Evolutionary conservation across 2,888 invertebrate genomes (phyloP).

Genomic region (Galerucella nymphaeae): DNA sequence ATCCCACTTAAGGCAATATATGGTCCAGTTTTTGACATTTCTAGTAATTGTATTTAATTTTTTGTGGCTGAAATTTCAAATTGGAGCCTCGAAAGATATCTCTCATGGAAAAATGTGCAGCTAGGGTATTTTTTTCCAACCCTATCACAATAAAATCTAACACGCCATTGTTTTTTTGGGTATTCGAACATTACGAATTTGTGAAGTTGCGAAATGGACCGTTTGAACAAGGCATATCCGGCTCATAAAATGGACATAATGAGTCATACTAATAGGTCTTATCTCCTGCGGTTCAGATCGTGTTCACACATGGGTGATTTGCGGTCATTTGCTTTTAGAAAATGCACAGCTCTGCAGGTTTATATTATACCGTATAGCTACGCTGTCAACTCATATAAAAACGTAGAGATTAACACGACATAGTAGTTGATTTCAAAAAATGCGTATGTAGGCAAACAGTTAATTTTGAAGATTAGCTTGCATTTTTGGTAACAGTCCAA

Average conservation of each 20-base stretch:
- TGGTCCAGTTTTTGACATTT: too few species aligned
- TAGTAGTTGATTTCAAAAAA: background rate
- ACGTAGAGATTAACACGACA: background rate
- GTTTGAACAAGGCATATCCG: conserved; percentile 46
- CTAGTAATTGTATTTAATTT: too few species aligned
- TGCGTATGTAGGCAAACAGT: background rate
- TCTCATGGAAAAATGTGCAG: too few species aligned
- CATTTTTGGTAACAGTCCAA: too few species aligned
- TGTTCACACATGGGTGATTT: conserved; percentile 55
- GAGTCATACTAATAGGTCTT: conserved; percentile 58
- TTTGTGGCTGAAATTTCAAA: too few species aligned
- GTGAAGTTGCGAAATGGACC: conserved; percentile 33
- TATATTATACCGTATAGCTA: background rate
- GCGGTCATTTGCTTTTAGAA: conserved; percentile 39
- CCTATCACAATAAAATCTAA: background rate
- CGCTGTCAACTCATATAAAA: background rate
- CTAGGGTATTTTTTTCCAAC: too few species aligned
- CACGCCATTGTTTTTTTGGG: background rate
- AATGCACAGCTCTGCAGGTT: conserved; percentile 35
- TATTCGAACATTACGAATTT: conserved; percentile 29
- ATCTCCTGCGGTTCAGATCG: conserved; percentile 51
- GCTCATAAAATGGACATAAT: conserved; percentile 58
- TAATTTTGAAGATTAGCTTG: background rate
- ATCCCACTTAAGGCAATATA: too few species aligned
- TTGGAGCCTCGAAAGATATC: too few species aligned